Conservation (phyloP, 2,888 invertebrate genomes). For the Apocheima hispidaria region DNA sequence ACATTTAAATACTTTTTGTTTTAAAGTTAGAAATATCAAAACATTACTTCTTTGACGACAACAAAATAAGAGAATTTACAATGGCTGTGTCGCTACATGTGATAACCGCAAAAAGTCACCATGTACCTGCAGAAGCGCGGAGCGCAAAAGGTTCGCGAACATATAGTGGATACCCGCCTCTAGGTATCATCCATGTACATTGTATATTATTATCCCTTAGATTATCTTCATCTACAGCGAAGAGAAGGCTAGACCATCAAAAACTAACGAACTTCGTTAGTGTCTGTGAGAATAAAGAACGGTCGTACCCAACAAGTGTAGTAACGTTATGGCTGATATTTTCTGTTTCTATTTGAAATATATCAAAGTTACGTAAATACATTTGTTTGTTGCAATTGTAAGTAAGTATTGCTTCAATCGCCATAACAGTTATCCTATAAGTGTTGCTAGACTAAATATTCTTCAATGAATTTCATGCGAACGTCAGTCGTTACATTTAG, state of each 20-base stretch:
- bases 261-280: conserved; percentile 5
- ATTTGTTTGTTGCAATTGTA: too few species aligned
- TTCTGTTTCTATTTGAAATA: background rate
- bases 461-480: too few species aligned
- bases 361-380: too few species aligned
- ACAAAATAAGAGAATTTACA: background rate
- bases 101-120: background rate
- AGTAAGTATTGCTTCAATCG: too few species aligned
- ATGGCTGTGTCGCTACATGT: background rate
- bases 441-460: background rate
- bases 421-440: background rate
- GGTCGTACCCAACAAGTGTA: background rate
- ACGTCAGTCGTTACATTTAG: too few species aligned
- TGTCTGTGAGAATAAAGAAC: conserved; percentile 1
- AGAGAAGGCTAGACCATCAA: conserved; percentile 22
- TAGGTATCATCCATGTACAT: background rate
- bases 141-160: too few species aligned
- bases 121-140: too few species aligned
- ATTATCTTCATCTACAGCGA: background rate
- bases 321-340: background rate
- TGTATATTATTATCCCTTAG: background rate
- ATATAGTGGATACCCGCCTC: too few species aligned
- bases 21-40: too few species aligned
- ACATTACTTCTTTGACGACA: background rate
- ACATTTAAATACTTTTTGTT: background rate